Evolutionary conservation across 2,113 vertebrate species (phyloP).

Genomic region (Phalacrocorax pelagicus): DNA sequence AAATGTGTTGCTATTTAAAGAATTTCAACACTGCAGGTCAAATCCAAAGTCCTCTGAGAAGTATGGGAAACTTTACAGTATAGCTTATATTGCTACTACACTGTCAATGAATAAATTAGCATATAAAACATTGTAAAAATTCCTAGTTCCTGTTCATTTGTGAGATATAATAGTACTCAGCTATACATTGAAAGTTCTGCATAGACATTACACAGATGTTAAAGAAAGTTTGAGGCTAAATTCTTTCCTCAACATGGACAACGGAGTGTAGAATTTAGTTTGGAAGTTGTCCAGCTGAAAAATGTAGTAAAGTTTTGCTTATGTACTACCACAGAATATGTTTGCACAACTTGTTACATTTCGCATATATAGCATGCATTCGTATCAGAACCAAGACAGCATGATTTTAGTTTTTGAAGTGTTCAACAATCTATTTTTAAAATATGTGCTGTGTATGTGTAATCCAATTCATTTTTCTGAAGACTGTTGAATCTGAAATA

Average conservation of each 20-base stretch:
- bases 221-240: background rate
- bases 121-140: constrained; percentile 38
- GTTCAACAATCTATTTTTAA: background rate
- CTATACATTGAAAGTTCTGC: background rate
- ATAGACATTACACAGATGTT: background rate
- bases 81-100: background rate
- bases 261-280: background rate
- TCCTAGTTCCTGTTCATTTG: constrained; percentile 24
- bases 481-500: background rate
- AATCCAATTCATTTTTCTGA: background rate
- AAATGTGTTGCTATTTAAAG: constrained; percentile 35
- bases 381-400: background rate
- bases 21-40: constrained; percentile 14
- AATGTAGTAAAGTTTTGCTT: background rate
- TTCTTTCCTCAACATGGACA: background rate
- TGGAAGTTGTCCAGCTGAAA: background rate
- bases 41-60: constrained; percentile 27
- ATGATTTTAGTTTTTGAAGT: background rate
- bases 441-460: background rate
- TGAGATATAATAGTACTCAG: background rate
- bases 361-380: background rate
- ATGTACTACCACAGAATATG: background rate
- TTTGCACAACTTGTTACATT: background rate
- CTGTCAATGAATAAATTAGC: constrained; percentile 39
- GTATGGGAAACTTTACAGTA: background rate